Evolutionary conservation across 2,797 vertebrate genomes (phyloP), one percentile per base, ranked within the genome.

Genomic region (Rhabdomys pumilio): DNA sequence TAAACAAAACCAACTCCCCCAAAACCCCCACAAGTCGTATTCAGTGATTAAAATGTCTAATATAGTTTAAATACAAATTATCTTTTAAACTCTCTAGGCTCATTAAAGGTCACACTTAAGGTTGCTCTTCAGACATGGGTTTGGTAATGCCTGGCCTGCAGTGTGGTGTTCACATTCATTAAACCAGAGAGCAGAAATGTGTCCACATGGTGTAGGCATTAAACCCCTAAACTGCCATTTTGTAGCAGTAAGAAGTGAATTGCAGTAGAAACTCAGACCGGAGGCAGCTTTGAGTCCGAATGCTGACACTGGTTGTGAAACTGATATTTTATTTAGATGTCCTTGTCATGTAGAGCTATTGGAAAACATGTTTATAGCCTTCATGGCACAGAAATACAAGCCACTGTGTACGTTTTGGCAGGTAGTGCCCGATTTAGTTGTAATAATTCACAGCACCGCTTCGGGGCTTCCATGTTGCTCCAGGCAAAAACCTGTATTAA

Each of bases 401-500:
- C 95, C 95, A 38, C 93, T 0, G 0, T 95, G 67, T 94, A 90
- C 57, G 84, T 97, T 97, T 98, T 98, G 98, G 97, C 97, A 98
- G 98, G 94, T 96, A 86, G 96, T 97, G 96, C 89, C 98, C 95
- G 94, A 98, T 98, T 98, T 97, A 96, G 98, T 98, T 95, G 97
- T 97, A 97, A 98, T 98, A 98, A 98, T 98, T 98, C 98, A 98
- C 97, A 97, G 90, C 93, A 95, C 97, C 94, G 98, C 98, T 98
- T 95, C 97, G 69, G 98, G 98, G 98, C 97, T 98, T 98, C 98
- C 97, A 97, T 98, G 98, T 98, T 99, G 99, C 99, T 99, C 98
- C 99, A 99, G 99, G 99, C 99, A 98, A 99, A 99, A 99, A 98
- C 98, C 99, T 98, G 98, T 98, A 99, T 99, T 99, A 99, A 99